These are phyloP conservation scores for Genyomyrus donnyi DNA, from an alignment of 2,113 vertebrate species.

Conservation along the genomic window DNA sequence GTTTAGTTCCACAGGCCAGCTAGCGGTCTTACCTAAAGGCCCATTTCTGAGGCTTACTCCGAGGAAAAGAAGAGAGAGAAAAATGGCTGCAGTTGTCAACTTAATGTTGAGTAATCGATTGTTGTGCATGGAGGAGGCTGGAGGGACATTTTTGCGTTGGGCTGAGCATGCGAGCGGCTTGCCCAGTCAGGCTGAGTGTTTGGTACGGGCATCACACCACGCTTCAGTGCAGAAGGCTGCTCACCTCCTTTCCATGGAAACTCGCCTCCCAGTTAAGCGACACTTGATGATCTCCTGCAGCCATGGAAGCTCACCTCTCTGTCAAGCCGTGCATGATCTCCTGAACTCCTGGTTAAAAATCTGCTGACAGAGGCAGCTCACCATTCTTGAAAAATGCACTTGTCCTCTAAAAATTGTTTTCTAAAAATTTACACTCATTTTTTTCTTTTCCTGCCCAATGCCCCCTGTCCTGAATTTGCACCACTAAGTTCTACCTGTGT, in stretches of 20 bases:
- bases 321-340: background rate
- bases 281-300: background rate
- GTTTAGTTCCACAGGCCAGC: slow-evolving; percentile 12
- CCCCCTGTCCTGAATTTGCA: background rate
- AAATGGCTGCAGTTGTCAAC: background rate
- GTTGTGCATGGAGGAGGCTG: background rate
- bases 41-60: slow-evolving; percentile 38
- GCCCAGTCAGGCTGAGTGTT: background rate
- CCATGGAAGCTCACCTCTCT: background rate
- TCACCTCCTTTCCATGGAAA: background rate
- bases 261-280: background rate
- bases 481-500: background rate
- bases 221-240: background rate
- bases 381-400: background rate
- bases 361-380: background rate
- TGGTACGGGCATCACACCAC: background rate
- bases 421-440: background rate
- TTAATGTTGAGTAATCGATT: background rate
- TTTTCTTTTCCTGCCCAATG: background rate
- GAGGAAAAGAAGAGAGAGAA: background rate
- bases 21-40: slow-evolving; percentile 40
- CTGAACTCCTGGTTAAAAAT: background rate
- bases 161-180: background rate
- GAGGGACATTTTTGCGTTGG: background rate
- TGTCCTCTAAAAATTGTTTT: background rate